Conservation (phyloP, 2,797 vertebrate species). For the Glyptemys insculpta region DNA sequence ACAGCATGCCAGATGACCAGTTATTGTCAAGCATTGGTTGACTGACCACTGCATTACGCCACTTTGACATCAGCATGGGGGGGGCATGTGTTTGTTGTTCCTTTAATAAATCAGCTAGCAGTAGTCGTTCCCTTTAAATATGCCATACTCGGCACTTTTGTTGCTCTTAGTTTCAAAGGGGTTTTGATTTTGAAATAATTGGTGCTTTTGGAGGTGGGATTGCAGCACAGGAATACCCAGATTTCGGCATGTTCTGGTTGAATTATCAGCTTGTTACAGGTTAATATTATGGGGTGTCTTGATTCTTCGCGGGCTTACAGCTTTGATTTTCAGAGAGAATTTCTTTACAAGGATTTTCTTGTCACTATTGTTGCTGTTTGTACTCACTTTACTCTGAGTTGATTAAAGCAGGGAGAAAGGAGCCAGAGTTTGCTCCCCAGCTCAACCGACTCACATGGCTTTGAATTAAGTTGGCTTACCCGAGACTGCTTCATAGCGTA, state of each 20-base stretch:
- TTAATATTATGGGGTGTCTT: background rate
- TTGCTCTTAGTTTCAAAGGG: background rate
- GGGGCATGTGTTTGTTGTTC: no score
- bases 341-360: background rate
- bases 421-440: background rate
- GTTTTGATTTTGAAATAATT: conserved; percentile 16
- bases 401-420: background rate
- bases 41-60: background rate
- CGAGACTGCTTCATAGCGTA: background rate
- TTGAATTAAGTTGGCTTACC: background rate
- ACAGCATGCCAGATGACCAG: background rate
- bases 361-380: background rate
- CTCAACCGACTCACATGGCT: background rate
- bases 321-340: background rate
- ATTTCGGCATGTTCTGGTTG: background rate
- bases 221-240: background rate
- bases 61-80: background rate
- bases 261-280: background rate
- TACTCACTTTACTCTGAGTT: background rate
- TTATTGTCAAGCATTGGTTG: background rate
- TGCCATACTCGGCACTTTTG: background rate
- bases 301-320: background rate
- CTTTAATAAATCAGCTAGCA: background rate
- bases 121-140: background rate
- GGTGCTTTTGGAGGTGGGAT: background rate